Conservation (phyloP, 2,113 vertebrate genomes). For the Rhynchopsitta pachyrhyncha region DNA sequence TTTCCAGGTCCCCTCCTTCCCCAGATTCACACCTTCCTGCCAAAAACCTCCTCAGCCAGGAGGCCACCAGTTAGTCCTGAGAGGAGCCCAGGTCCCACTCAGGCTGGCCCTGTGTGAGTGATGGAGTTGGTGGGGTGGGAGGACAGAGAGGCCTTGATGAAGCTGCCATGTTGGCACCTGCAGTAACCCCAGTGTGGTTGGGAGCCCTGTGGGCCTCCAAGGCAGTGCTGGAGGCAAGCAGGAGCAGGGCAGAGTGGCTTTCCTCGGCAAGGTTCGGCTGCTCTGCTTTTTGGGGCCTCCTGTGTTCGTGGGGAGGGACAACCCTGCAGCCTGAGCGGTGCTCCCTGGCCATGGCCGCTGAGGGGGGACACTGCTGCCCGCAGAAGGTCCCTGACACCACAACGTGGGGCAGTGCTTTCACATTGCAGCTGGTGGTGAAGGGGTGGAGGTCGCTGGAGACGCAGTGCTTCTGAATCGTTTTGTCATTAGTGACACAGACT, state of each 20-base stretch:
- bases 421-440: neutral
- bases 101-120: rapidly evolving
- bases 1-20: neutral
- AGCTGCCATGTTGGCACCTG: neutral
- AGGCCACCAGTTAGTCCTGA: neutral
- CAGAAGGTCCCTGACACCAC: neutral
- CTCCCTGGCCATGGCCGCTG: rapidly evolving
- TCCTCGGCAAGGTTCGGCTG: rapidly evolving
- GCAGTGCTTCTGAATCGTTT: neutral
- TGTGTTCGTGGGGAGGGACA: rapidly evolving
- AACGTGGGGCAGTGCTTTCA: neutral
- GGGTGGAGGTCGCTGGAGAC: neutral
- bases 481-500: neutral
- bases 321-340: rapidly evolving
- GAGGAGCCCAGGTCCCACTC: neutral
- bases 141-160: neutral
- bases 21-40: neutral
- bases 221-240: rapidly evolving
- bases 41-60: neutral
- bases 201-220: neutral
- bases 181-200: rapidly evolving
- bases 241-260: neutral
- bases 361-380: too few species aligned
- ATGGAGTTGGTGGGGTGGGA: rapidly evolving
- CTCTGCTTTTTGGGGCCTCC: rapidly evolving